Base-by-base conservation (phyloP, 2,888 invertebrate genomes). In the Rugalucina vietnamica region DNA sequence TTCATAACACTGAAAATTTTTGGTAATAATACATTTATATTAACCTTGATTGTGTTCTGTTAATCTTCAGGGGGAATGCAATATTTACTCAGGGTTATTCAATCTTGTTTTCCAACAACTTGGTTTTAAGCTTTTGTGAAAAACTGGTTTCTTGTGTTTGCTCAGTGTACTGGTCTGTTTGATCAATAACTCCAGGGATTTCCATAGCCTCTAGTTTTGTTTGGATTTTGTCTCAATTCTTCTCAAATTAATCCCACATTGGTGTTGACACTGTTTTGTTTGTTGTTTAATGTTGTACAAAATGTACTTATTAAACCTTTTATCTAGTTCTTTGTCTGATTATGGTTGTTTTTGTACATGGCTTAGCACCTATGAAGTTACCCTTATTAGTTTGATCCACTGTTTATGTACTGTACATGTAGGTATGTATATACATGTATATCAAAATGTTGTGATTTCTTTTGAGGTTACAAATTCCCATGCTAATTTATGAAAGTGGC, bases 161-260 rank as follows among this genome's bases (percentile, higher is more conserved):
- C n/a, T 54, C 54, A 54, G 21, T 54, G n/a, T 54, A n/a, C 54
- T 21, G n/a, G n/a, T 14, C n/a, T 82, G 70, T 82, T 82, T 82
- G 71, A 78, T 79, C 75, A 79, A 54, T 54, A 49, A 69, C 54
- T 70, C 70, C 36, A 74, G 57, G 39, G 49, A 50, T 18, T 37
- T 74, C 37, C 70, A 71, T 73, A 43, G 49, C 69, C 18, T 39
- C 70, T 29, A 50, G 50, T 37, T 74, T 65, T 82, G 60, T 82
- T 82, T 82, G 82, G 50, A 34, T 79, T 49, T 74, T 70, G 34
- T 39, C 74, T 82, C 54, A 54, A 54, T 49, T 74, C 74, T 49
- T 39, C 74, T 82, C 54, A 54, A 54, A 54, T 54, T 54, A 54
- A 54, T 54, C 54, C n/a, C 54, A 54, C 54, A 54, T 54, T 54